These are phyloP conservation scores for Epinotia bilunana DNA, from an alignment of 2,888 invertebrate species.

Conservation along the genomic window DNA sequence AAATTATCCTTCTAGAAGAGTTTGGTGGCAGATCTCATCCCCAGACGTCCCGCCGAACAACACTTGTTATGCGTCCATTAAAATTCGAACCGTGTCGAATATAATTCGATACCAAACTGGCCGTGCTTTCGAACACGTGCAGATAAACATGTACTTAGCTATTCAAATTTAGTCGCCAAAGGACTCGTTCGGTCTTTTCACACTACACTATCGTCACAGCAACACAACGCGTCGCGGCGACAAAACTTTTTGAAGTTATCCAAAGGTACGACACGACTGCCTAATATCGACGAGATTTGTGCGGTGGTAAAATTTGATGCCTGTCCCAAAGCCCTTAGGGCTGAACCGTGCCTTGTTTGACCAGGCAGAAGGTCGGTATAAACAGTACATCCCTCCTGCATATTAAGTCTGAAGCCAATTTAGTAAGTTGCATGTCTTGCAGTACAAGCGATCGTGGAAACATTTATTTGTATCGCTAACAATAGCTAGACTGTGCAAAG, in stretches of 20 bases:
- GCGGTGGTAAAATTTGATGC: background rate
- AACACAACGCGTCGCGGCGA: background rate
- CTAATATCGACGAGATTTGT: background rate
- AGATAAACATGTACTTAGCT: slow-evolving; percentile 30
- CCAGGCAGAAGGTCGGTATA: background rate
- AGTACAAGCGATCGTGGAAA: background rate
- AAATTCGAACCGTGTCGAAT: slow-evolving; percentile 27
- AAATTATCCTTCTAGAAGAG: background rate
- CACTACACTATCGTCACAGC: background rate
- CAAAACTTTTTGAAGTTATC: background rate
- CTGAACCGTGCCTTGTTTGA: background rate
- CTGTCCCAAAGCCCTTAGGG: slow-evolving; percentile 14
- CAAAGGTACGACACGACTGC: background rate
- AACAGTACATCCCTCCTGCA: background rate
- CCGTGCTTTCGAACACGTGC: slow-evolving; percentile 27
- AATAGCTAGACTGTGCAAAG: background rate
- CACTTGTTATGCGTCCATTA: slow-evolving; percentile 27
- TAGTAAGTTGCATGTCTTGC: background rate
- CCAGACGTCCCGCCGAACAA: background rate
- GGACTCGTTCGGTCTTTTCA: slow-evolving; percentile 3
- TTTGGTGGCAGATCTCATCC: background rate
- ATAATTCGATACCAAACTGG: slow-evolving; percentile 30
- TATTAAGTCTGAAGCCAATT: background rate
- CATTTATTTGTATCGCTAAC: background rate
- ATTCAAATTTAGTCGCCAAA: slow-evolving; percentile 28